A percentile compares a stretch with the other conserved stretches of the same genome.
phyloP scores from a whole-genome alignment of 2,113 vertebrate genomes.

The Gracilinanus agilis region DNA sequence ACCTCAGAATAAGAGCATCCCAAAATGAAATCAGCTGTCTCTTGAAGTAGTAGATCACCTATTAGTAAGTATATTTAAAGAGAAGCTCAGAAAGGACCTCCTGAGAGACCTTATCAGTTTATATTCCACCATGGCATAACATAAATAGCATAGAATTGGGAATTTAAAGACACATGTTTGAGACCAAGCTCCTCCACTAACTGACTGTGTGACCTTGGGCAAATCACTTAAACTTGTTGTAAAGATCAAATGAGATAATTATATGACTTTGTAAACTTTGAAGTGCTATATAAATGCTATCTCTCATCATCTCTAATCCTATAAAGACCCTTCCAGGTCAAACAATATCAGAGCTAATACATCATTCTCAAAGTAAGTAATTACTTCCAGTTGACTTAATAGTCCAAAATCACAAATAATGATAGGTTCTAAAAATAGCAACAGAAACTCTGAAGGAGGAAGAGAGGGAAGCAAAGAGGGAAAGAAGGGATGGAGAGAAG shows the following conservation, averaged over 20 bases:
- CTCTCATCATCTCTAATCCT: neutral
- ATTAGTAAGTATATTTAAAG: neutral
- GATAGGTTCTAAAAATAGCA: neutral
- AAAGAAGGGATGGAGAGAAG: neutral
- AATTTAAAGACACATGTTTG: neutral
- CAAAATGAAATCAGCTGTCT: neutral
- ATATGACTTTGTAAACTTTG: neutral
- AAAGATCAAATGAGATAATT: neutral
- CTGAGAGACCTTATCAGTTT: neutral
- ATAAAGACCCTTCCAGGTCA: neutral
- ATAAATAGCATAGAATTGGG: neutral
- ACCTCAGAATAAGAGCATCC: neutral
- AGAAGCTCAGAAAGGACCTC: neutral
- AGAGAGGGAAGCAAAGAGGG: neutral
- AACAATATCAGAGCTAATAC: neutral
- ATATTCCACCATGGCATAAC: neutral
- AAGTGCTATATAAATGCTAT: neutral
- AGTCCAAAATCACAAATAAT: neutral
- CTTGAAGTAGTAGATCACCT: neutral
- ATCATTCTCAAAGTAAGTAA: neutral
- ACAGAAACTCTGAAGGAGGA: neutral
- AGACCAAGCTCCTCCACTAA: neutral
- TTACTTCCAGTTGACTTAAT: neutral
- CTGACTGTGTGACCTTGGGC: neutral
- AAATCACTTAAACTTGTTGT: neutral